Evolutionary conservation across 2,797 vertebrate genomes (phyloP).

Genomic region (Bradypus variegatus): DNA sequence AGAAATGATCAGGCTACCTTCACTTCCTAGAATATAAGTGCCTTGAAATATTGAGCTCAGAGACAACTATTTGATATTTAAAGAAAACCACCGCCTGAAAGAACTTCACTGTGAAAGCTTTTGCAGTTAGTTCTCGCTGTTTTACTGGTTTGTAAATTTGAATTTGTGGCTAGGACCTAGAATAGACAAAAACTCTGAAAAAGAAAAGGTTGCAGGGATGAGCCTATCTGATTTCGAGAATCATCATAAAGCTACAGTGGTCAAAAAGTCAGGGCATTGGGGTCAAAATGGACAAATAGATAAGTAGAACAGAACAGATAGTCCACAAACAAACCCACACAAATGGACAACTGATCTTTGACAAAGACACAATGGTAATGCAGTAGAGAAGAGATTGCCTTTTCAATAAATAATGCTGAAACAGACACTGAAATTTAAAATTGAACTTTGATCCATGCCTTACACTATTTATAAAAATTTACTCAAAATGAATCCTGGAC

Average conservation of each 20-base stretch:
- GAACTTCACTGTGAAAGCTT: neutral
- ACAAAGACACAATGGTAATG: neutral
- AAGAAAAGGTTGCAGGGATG: neutral
- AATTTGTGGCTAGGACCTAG: neutral
- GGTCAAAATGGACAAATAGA: neutral
- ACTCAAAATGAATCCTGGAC: neutral
- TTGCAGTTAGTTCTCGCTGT: neutral
- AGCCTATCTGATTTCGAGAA: neutral
- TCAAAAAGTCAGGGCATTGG: neutral
- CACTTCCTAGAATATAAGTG: conserved; percentile 15
- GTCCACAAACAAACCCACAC: neutral
- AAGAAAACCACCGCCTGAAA: neutral
- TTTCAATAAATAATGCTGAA: neutral
- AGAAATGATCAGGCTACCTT: neutral
- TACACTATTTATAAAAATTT: neutral
- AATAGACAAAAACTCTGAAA: neutral
- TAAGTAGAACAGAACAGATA: neutral
- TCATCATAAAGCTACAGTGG: neutral
- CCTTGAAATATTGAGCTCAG: neutral
- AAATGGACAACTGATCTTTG: neutral
- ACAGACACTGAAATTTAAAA: neutral
- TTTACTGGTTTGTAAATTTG: neutral
- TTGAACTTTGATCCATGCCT: neutral
- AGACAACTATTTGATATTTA: neutral
- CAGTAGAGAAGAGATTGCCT: neutral